Evolutionary conservation across 2,113 vertebrate genomes (phyloP), one percentile per base, ranked within the genome.

Genomic region (Gadus chalcogrammus): DNA sequence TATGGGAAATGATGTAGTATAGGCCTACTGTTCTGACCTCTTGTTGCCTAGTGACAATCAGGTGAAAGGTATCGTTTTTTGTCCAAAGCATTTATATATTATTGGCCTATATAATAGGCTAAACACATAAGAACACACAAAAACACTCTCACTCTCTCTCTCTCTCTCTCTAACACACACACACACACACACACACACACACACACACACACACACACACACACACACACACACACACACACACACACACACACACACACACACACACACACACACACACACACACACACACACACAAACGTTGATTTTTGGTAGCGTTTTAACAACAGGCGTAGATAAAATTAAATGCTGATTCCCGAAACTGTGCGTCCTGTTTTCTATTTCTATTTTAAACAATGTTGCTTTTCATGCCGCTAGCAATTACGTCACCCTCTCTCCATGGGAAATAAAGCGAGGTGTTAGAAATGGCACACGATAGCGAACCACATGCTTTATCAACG

Each of bases 391-490:
- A 64, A 70, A 75, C 65, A 72, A 71, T 68, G 70, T 71, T 67
- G 72, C 35, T 69, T 80, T 80, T 86, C 74, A 84, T 84, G 73
- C 82, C 53, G 64, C 72, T 67, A 74, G 63, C 31, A 69, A 70
- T 87, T 78, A 89, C 82, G 61, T 87, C 85, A 87, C 85, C 69
- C 58, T 68, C 24, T 48, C 58, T 68, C 24, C 5, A 28, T 78
- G 84, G 80, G 79, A 87, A 88, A 85, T 81, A 61, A 81, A 69
- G 68, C 79, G 22, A 48, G 12, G 42, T 48, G 31, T 31, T 31
- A 16, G 52, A 55, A 55, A 55, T 55, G 16, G 16, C 52, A 55
- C 52, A 55, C 16, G 12, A 12, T 55, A 55, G 11, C 11, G 52
- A 16, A 55, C 52, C 2, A 12, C 11, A 12, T 55, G 8, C 52